Evolutionary conservation across 1,140 invertebrate species (phyloP).

Genomic region (Neotoxoptera formosana): DNA sequence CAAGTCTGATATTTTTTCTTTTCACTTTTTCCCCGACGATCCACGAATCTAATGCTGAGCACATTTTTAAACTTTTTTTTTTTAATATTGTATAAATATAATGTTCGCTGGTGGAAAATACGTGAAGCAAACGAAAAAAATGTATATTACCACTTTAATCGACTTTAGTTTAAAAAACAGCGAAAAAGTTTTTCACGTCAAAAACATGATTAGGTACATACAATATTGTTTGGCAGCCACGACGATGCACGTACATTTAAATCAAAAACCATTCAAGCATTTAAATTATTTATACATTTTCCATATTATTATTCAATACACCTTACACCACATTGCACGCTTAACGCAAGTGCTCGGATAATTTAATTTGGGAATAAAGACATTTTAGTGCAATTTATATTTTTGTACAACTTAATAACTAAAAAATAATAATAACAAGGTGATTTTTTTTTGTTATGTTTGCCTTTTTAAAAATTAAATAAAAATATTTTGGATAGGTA

Average conservation of each 20-base stretch:
- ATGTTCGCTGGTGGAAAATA: not conserved
- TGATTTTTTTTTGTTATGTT: not conserved
- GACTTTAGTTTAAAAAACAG: conserved; percentile 38
- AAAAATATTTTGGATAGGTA: too few relatives aligned
- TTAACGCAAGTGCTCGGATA: not conserved
- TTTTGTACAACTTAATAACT: too few relatives aligned
- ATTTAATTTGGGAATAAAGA: not conserved
- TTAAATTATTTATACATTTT: not conserved
- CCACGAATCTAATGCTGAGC: conserved; percentile 42
- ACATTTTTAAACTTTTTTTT: conserved; percentile 44
- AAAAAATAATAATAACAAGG: not conserved
- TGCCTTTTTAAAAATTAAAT: not conserved
- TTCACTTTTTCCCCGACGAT: conserved; percentile 24
- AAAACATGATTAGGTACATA: conserved; percentile 50
- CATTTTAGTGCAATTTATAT: not conserved
- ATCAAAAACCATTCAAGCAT: not conserved
- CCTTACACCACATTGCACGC: not conserved
- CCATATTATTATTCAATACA: not conserved
- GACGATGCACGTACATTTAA: not conserved
- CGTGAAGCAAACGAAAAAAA: conserved; percentile 36
- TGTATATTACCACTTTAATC: conserved; percentile 50
- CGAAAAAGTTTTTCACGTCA: conserved; percentile 48
- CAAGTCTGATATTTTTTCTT: conserved; percentile 45
- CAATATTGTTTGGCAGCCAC: not conserved
- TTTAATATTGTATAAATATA: conserved; percentile 52